Evolutionary conservation across 2,797 vertebrate species (phyloP).

Genomic region (Buceros bicornis): DNA sequence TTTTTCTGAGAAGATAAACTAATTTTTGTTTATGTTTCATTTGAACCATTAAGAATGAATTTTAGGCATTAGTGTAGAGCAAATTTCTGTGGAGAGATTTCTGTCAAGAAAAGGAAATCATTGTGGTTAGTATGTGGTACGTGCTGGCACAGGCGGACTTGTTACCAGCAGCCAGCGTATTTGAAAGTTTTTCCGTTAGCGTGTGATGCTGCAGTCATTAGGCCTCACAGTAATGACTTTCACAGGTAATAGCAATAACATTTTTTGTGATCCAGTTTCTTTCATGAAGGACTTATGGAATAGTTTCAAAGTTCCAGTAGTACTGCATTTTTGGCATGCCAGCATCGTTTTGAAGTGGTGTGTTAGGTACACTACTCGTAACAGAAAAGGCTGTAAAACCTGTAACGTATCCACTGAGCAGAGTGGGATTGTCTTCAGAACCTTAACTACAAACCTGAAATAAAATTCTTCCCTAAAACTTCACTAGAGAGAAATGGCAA

Average conservation of each 20-base stretch:
- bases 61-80: neutral
- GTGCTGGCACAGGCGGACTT: neutral
- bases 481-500: neutral
- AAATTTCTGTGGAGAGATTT: neutral
- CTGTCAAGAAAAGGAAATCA: conserved; percentile 5
- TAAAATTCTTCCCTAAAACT: neutral
- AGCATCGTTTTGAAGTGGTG: neutral
- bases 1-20: neutral
- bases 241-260: conserved; percentile 8
- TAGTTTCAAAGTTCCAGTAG: neutral
- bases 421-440: neutral
- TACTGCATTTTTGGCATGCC: neutral
- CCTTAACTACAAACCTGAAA: neutral
- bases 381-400: neutral
- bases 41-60: neutral
- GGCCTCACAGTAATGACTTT: neutral
- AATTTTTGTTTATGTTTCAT: neutral
- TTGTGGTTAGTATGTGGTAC: conserved; percentile 26
- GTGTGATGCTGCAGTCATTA: neutral
- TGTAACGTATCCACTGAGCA: accelerated
- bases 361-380: neutral
- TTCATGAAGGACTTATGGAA: neutral
- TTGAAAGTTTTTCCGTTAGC: neutral
- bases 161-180: neutral
- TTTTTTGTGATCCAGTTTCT: neutral